Base-by-base conservation (phyloP, 2,888 invertebrate genomes). In the Eurytoma adleriae region DNA sequence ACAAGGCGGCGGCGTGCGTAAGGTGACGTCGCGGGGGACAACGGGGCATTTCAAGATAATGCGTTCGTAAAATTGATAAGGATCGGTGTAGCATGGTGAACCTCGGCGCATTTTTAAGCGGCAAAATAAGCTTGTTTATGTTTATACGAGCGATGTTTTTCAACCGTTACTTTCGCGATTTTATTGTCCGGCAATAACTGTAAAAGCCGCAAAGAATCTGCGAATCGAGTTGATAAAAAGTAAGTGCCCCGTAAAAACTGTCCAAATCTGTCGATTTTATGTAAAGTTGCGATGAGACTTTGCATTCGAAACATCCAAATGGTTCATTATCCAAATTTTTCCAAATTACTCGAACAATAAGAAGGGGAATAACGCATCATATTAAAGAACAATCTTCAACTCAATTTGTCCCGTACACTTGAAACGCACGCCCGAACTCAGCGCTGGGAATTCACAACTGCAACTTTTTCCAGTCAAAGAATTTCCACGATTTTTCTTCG, bases 121-220 rank as follows among this genome's bases (percentile, higher is more conserved):
- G 27, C 18, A 20, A n/a, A 71, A 62, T 77, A 62, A 77, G 64
- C 64, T 70, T 71, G 77, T 64, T 77, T 70, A 59, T 50, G 50
- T 20, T 40, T 20, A 18, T 59, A 71, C 30, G 57, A 27, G 27
- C 14, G 48, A 40, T 40, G 50, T 67, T 71, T 54, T 48, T 18
- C 24, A n/a, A 68, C 62, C 70, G 68, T 72, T 80, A 57, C 54
- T 40, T 50, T 48, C 18, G 18, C 52, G 14, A 7, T 68, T 76
- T 80, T 68, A 72, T 68, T 12, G 56, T 72, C 76, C 2, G 66
- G 62, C 30, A 50, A 40, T 66, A 75, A 80, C 76, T 72, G 68
- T 62, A 76, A 69, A 76, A n/a, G 5, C 54, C 68, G 40, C 40
- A 50, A 66, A 77, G 59, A 18, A 54, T 56, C 54, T 64, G 70